Percentiles rank a stretch among this genome's conserved stretches.
Conservation (phyloP, 2,888 invertebrate genomes). For the Scaptomyza polygonia region DNA sequence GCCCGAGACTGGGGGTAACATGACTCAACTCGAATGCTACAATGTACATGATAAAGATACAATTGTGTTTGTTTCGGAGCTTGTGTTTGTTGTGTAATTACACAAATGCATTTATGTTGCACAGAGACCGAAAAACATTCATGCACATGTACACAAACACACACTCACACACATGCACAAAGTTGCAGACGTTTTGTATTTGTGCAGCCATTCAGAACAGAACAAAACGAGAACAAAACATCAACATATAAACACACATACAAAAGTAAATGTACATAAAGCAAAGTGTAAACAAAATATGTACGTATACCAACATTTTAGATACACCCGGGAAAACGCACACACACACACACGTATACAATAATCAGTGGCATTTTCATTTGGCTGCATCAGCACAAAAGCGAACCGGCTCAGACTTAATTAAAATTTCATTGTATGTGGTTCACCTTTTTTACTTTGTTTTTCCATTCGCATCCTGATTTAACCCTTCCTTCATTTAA, state of each 20-base stretch:
- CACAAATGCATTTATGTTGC: constrained; percentile 77
- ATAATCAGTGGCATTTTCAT: constrained; percentile 78
- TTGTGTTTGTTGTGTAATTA: constrained; percentile 72
- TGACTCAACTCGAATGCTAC: constrained; percentile 43
- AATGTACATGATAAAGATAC: constrained; percentile 63
- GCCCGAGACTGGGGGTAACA: constrained; percentile 15
- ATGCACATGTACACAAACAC: constrained; percentile 20
- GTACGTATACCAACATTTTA: constrained; percentile 67
- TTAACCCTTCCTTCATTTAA: constrained; percentile 60
- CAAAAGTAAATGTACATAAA: constrained; percentile 48
- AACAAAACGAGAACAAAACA: constrained; percentile 61
- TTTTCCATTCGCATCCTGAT: constrained; percentile 53
- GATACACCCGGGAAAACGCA: constrained; percentile 50
- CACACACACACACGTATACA: constrained; percentile 9
- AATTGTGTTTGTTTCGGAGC: constrained; percentile 55
- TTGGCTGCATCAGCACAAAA: constrained; percentile 75
- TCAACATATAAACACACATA: constrained; percentile 24
- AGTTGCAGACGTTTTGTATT: constrained; percentile 74
- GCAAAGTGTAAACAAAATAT: constrained; percentile 70
- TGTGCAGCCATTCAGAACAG: constrained; percentile 76
- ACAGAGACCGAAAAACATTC: constrained; percentile 42
- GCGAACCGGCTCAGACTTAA: constrained; percentile 69
- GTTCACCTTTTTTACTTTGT: constrained; percentile 56
- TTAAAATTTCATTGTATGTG: constrained; percentile 77
- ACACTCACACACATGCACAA: constrained; percentile 40